These are phyloP conservation scores for Thymelicus sylvestris DNA, from an alignment of 2,888 invertebrate species.

Conservation along the genomic window DNA sequence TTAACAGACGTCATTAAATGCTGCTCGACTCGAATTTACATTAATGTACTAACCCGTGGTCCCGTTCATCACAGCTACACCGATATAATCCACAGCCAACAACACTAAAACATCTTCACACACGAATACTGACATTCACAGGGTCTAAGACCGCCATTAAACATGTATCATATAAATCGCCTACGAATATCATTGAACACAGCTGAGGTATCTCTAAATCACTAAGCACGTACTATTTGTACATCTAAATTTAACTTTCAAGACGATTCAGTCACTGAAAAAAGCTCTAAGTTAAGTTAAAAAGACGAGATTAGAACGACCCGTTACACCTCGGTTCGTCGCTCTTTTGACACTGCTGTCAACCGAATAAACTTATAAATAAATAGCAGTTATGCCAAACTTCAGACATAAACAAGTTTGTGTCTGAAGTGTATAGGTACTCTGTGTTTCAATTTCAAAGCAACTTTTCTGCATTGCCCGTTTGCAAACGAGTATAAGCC, in stretches of 20 bases:
- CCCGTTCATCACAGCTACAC: slow-evolving; percentile 64
- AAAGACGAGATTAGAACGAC: slow-evolving; percentile 59
- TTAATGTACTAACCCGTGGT: slow-evolving; percentile 60
- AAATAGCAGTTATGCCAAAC: slow-evolving; percentile 56
- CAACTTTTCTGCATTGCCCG: no score
- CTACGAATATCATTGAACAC: slow-evolving; percentile 58
- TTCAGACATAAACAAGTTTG: slow-evolving; percentile 34
- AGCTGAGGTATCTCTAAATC: slow-evolving; percentile 36
- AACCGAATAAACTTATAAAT: slow-evolving; percentile 64
- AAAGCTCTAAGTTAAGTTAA: slow-evolving; percentile 63
- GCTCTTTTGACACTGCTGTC: slow-evolving; percentile 62
- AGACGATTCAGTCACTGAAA: slow-evolving; percentile 65
- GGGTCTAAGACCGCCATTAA: slow-evolving; percentile 65
- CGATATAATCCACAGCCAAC: slow-evolving; percentile 57
- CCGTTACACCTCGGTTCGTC: slow-evolving; percentile 62
- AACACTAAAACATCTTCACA: slow-evolving; percentile 64
- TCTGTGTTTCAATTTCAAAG: no score
- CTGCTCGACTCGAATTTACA: not conserved
- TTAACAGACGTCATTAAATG: not conserved
- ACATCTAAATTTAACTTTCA: slow-evolving; percentile 45
- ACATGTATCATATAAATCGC: slow-evolving; percentile 49
- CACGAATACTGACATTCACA: slow-evolving; percentile 45
- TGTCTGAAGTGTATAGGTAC: slow-evolving; percentile 1
- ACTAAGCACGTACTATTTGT: slow-evolving; percentile 7
- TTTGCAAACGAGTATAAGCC: no score